Percentiles rank a stretch among this genome's conserved stretches.
Conservation (phyloP, 2,113 vertebrate genomes). For the Tupaia tana region DNA sequence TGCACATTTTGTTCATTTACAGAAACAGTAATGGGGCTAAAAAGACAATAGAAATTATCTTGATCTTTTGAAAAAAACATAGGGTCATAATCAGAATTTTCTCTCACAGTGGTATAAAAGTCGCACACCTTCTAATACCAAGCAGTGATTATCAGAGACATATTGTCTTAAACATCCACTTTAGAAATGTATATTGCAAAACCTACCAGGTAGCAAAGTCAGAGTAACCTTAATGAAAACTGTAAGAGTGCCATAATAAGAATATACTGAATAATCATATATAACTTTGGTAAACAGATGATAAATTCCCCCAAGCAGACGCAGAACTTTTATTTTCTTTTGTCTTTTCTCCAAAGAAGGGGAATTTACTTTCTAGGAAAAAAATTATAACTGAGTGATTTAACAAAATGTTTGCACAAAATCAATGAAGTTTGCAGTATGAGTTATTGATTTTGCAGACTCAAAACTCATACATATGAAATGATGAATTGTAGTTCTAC, state of each 20-base stretch:
- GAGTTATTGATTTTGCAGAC: background rate
- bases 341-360: background rate
- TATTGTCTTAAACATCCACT: background rate
- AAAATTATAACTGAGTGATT: background rate
- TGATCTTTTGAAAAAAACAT: background rate
- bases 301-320: background rate
- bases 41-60: background rate
- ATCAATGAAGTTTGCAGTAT: background rate
- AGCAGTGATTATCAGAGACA: background rate
- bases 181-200: background rate
- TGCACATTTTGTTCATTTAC: background rate
- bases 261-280: background rate
- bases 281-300: background rate
- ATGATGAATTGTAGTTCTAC: background rate
- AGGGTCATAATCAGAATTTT: background rate
- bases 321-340: background rate
- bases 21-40: background rate
- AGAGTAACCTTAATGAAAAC: background rate
- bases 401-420: background rate
- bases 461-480: background rate
- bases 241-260: background rate
- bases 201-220: background rate
- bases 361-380: background rate
- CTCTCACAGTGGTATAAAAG: background rate
- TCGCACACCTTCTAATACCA: background rate